phyloP scores from a whole-genome alignment of 2,113 vertebrate species.

The Parus major region DNA sequence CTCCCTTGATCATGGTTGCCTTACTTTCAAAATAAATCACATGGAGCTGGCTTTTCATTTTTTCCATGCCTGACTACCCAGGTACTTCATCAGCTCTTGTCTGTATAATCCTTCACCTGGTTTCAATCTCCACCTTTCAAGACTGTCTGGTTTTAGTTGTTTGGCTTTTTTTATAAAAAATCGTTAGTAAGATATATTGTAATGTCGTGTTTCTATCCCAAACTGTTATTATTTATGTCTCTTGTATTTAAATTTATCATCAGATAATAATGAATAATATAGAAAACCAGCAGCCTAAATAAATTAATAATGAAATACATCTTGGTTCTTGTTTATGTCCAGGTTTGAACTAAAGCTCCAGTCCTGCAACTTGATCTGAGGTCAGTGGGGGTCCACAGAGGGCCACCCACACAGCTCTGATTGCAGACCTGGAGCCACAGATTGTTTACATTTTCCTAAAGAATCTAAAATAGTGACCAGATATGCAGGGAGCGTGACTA shows the following conservation, averaged over 20 bases:
- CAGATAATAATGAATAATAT: not conserved
- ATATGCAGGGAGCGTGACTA: constrained; percentile 44
- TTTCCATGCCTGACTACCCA: not conserved
- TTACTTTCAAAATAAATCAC: constrained; percentile 46
- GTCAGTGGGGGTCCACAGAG: constrained; percentile 21
- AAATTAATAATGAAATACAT: constrained; percentile 14
- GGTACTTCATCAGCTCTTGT: constrained; percentile 30
- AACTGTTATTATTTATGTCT: not conserved
- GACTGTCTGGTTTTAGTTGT: constrained; percentile 19
- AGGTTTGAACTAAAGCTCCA: constrained; percentile 17
- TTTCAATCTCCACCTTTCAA: constrained; percentile 41
- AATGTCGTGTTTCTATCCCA: not conserved
- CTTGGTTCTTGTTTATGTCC: constrained; percentile 25
- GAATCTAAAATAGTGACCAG: constrained; percentile 51
- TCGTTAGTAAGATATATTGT: constrained; percentile 1
- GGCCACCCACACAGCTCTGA: constrained; percentile 43
- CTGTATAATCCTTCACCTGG: constrained; percentile 32
- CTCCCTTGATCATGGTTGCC: not conserved
- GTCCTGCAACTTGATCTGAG: constrained; percentile 53
- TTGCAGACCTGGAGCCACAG: constrained; percentile 46
- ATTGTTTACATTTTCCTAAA: constrained; percentile 59
- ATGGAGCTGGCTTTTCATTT: not conserved
- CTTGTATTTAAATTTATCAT: not conserved
- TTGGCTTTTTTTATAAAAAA: not conserved
- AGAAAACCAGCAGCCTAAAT: constrained; percentile 18